phyloP scores from a whole-genome alignment of 2,888 invertebrate species.

The Melanophora roralis region DNA sequence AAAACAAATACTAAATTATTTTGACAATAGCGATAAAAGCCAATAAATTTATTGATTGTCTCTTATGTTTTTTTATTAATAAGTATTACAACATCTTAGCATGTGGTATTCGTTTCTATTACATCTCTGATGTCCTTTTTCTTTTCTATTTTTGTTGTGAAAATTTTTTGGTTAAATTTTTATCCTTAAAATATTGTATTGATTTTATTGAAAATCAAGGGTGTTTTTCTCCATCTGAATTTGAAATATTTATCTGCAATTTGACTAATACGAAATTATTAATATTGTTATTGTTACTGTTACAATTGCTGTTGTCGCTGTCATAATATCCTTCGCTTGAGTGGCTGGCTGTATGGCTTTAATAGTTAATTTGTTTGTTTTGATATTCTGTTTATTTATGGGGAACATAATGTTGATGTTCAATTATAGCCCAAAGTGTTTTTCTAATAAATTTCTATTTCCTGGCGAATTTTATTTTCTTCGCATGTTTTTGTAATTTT shows the following conservation, averaged over 20 bases:
- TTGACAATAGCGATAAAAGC: slow-evolving; percentile 70
- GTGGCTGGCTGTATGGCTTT: slow-evolving; percentile 1
- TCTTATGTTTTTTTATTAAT: slow-evolving; percentile 9
- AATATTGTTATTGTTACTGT: slow-evolving; percentile 30
- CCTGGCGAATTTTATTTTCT: no score
- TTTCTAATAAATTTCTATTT: background rate
- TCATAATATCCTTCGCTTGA: background rate
- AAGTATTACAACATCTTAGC: slow-evolving; percentile 27
- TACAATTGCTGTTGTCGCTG: slow-evolving; percentile 3
- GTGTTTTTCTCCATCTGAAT: background rate
- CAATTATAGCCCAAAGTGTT: background rate
- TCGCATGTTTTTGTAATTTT: background rate
- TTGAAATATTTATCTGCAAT: slow-evolving; percentile 34
- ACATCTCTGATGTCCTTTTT: slow-evolving; percentile 25
- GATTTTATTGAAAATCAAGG: slow-evolving; percentile 15
- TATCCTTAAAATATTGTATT: slow-evolving; percentile 33
- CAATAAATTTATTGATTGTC: slow-evolving; percentile 70
- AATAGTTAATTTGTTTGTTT: slow-evolving; percentile 25
- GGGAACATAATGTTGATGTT: background rate
- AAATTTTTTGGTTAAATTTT: slow-evolving; percentile 18
- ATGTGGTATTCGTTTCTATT: slow-evolving; percentile 33
- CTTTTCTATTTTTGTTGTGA: background rate
- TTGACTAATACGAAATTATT: slow-evolving; percentile 40
- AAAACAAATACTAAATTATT: slow-evolving; percentile 42
- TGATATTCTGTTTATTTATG: slow-evolving; percentile 15